Evolutionary conservation across 2,113 vertebrate genomes (phyloP), one percentile per base, ranked within the genome.

Genomic region (Catharus bicknelli): DNA sequence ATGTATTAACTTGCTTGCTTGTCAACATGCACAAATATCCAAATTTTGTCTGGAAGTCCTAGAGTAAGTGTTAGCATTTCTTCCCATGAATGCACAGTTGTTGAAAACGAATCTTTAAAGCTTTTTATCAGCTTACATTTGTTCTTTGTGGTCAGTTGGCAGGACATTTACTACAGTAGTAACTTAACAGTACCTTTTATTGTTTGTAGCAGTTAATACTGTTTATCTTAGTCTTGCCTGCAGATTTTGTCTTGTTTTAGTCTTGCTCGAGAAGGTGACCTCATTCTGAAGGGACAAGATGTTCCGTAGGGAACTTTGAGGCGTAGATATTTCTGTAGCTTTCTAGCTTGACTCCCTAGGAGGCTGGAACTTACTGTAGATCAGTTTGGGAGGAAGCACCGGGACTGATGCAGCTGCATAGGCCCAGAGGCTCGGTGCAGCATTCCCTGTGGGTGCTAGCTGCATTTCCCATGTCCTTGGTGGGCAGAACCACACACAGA

Each of bases 391-490:
- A 82, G 70, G 45, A 59, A 57, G 66, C 7, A 2, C 22, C 0
- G 0, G 21, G 40, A 12, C 13, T 10, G 62, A 9, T 64, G 67
- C 16, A 58, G 29, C 51, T 36, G 1, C 1, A 2, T 2, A 6
- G 22, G 11, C 32, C 29, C 43, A 17, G 48, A 34, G 45, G 26
- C 19, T 88, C 2, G 4, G 30, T 80, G 63, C 55, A 55, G 47
- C 32, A 29, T 18, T 59, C 10, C 0, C 30, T 7, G 0, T 34
- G 63, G 29, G 16, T 67, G 48, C 40, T 86, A 69, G 43, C 74
- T 84, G 34, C 22, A 3, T 7, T 61, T 38, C 11, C 42, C 1
- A 0, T 45, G 47, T 34, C 78, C 43, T 80, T n/a, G 13, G 29
- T 3, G 42, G 59, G 19, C 40, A 90, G 74, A 76, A 36, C 26